A percentile compares a stretch with the other conserved stretches of the same genome.
These are phyloP conservation scores for Ligdia adustata DNA, from an alignment of 2,888 invertebrate genomes.

Conservation along the genomic window DNA sequence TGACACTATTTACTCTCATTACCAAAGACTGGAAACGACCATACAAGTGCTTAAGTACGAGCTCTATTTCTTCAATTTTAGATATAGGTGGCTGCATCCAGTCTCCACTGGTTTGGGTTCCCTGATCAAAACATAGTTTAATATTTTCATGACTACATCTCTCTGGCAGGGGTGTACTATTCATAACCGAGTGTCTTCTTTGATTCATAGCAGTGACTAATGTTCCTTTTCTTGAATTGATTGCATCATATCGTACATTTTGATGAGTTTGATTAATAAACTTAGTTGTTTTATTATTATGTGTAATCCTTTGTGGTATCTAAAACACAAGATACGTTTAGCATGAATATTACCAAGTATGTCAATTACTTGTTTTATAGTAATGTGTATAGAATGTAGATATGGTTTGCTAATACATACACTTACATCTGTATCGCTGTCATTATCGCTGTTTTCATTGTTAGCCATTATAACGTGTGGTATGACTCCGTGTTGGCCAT, in stretches of 20 bases:
- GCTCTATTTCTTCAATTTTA: constrained; percentile 52
- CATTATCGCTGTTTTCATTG: constrained; percentile 41
- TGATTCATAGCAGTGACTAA: constrained; percentile 22
- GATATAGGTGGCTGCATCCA: constrained; percentile 31
- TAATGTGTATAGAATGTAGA: too few relatives aligned
- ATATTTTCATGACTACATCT: constrained; percentile 27
- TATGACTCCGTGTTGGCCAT: constrained; percentile 24
- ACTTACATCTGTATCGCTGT: constrained; percentile 44
- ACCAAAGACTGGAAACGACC: constrained; percentile 44
- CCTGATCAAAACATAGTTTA: constrained; percentile 50
- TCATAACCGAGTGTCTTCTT: constrained; percentile 42
- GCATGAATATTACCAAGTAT: not conserved
- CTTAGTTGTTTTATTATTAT: constrained; percentile 9
- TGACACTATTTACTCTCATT: constrained; percentile 31
- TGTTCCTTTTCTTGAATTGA: constrained; percentile 1
- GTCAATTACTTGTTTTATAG: not conserved
- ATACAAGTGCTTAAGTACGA: constrained; percentile 46
- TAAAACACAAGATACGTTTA: constrained; percentile 5
- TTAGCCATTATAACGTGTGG: constrained; percentile 36
- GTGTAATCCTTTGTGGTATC: constrained; percentile 14
- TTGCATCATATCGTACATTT: constrained; percentile 13
- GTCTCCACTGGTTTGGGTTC: constrained; percentile 53
- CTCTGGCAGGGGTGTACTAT: constrained; percentile 53
- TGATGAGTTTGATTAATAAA: constrained; percentile 14
- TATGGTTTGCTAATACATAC: constrained; percentile 1